phyloP scores from a whole-genome alignment of 2,888 invertebrate genomes.

The Drosophila tripunctata region DNA sequence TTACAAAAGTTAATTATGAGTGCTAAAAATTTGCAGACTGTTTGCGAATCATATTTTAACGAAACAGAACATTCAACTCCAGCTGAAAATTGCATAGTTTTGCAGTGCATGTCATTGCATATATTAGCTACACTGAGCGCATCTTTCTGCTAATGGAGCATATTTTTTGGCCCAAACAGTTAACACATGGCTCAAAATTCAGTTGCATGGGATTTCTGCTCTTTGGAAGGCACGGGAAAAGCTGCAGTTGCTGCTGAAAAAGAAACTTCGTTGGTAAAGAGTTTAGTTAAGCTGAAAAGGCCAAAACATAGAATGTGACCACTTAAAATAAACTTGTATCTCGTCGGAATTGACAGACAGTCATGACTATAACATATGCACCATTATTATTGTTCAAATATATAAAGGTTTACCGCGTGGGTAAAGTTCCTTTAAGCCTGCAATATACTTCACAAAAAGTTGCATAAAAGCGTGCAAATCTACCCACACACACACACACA shows the following conservation, averaged over 20 bases:
- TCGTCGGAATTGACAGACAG: too few relatives aligned
- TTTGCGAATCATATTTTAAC: slow-evolving; percentile 6
- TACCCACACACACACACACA: too few relatives aligned
- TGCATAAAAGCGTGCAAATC: slow-evolving; percentile 12
- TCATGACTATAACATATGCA: too few relatives aligned
- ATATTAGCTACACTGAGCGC: slow-evolving; percentile 12
- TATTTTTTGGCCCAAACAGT: slow-evolving; percentile 11
- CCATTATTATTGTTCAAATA: too few relatives aligned
- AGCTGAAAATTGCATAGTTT: slow-evolving; percentile 5
- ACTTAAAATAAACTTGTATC: too few relatives aligned
- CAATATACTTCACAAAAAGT: too few relatives aligned
- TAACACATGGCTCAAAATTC: background rate
- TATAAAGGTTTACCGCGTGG: too few relatives aligned
- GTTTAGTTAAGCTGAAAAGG: too few relatives aligned
- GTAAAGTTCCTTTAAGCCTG: too few relatives aligned
- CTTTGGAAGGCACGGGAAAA: background rate
- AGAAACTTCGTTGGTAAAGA: too few relatives aligned
- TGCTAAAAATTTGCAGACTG: background rate
- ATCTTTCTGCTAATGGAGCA: background rate
- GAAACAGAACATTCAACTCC: background rate
- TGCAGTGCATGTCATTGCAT: slow-evolving; percentile 27
- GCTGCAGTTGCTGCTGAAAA: slow-evolving; percentile 2
- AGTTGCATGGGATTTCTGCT: slow-evolving; percentile 15
- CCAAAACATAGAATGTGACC: too few relatives aligned
- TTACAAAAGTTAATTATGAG: slow-evolving; percentile 14